Conservation (phyloP, 2,797 vertebrate species). For the Calcarius lapponicus region DNA sequence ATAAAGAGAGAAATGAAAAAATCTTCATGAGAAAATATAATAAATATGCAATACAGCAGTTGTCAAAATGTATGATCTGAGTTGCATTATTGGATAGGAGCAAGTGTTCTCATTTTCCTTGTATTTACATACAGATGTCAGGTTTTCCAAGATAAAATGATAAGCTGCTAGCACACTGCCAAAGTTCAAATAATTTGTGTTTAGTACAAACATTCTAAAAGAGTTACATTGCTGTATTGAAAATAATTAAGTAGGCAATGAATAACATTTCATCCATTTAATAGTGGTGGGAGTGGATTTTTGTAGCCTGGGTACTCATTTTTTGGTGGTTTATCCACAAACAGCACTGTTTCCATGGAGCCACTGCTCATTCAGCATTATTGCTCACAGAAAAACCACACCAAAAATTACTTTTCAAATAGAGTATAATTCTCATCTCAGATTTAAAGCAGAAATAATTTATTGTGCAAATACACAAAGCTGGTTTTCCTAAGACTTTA, state of each 20-base stretch:
- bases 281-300: not conserved
- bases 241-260: not conserved
- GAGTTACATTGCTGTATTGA: not conserved
- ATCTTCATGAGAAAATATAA: not conserved
- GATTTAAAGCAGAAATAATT: not conserved
- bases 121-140: not conserved
- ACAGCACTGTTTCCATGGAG: not conserved
- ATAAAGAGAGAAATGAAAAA: not conserved
- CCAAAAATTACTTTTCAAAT: not conserved
- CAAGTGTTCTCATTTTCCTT: not conserved
- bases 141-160: slow-evolving; percentile 24
- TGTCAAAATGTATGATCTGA: not conserved
- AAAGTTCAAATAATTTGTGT: slow-evolving; percentile 1
- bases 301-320: not conserved
- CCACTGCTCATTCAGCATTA: not conserved
- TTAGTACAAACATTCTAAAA: not conserved
- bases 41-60: not conserved
- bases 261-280: not conserved
- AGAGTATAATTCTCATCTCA: not conserved
- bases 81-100: not conserved
- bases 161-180: not conserved
- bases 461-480: not conserved
- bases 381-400: not conserved
- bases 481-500: not conserved
- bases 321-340: not conserved